Evolutionary conservation across 2,888 invertebrate species (phyloP).

Genomic region (Machimus rusticus): DNA sequence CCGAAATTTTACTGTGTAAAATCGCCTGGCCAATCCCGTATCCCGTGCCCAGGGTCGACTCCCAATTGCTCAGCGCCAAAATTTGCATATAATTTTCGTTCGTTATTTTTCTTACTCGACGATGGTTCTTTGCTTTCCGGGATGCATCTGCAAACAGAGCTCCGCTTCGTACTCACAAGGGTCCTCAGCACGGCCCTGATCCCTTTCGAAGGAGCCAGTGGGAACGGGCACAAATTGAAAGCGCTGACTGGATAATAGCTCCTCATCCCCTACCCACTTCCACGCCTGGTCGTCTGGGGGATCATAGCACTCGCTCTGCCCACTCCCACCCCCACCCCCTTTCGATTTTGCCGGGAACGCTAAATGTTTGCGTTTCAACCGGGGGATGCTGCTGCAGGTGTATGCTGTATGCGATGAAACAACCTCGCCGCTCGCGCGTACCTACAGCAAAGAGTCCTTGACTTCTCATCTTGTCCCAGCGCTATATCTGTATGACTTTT

Average conservation of each 20-base stretch:
- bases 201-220: background rate
- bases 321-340: background rate
- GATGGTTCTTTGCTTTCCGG: background rate
- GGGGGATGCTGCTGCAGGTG: background rate
- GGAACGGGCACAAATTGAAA: constrained; percentile 12
- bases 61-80: constrained; percentile 50
- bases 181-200: background rate
- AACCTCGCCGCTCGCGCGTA: background rate
- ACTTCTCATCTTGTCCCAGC: constrained; percentile 4
- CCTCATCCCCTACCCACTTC: background rate
- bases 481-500: background rate
- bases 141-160: constrained; percentile 20
- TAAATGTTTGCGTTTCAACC: background rate
- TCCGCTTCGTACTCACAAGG: background rate
- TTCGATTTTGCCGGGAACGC: background rate
- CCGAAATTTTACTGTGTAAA: constrained; percentile 1
- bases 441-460: constrained; percentile 6
- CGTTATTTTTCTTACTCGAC: constrained; percentile 50
- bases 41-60: background rate
- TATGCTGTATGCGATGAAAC: background rate
- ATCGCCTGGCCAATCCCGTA: background rate
- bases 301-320: background rate
- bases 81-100: constrained; percentile 62
- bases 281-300: background rate
- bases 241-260: constrained; percentile 17